phyloP scores from a whole-genome alignment of 2,888 invertebrate species.

The Papilio protenor region DNA sequence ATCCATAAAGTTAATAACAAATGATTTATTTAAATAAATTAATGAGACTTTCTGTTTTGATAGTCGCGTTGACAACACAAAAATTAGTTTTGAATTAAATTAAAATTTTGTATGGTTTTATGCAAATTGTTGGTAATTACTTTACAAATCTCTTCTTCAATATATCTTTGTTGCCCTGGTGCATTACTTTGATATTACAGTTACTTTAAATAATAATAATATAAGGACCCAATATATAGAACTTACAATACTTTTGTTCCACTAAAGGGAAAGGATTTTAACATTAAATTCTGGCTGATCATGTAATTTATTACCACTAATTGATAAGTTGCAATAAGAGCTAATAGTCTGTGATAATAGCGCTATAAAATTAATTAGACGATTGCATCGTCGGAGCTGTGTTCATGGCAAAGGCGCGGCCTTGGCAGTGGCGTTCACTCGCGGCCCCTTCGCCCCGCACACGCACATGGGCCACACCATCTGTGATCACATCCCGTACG shows the following conservation, averaged over 20 bases:
- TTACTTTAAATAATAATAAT: too few species aligned
- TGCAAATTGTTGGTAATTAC: too few species aligned
- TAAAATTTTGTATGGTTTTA: too few species aligned
- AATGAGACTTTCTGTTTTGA: not conserved
- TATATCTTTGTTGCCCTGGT: too few species aligned
- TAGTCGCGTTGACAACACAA: not conserved
- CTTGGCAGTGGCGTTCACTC: slow-evolving; percentile 81
- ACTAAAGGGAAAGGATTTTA: slow-evolving; percentile 49
- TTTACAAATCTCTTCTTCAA: too few species aligned
- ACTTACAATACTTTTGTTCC: not conserved
- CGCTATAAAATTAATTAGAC: slow-evolving; percentile 46
- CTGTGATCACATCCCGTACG: slow-evolving; percentile 29
- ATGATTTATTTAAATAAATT: not conserved
- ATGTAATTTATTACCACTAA: not conserved
- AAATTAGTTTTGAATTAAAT: not conserved
- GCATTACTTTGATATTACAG: too few species aligned
- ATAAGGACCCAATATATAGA: too few species aligned
- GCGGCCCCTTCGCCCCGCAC: slow-evolving; percentile 61
- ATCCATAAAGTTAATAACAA: not conserved
- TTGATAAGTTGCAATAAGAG: not conserved
- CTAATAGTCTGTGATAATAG: slow-evolving; percentile 44
- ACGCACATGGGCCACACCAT: slow-evolving; percentile 34
- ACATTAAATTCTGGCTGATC: slow-evolving; percentile 33
- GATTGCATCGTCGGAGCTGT: slow-evolving; percentile 59
- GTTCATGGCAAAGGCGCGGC: slow-evolving; percentile 67